These are phyloP conservation scores for Euspilapteryx auroguttella DNA, from an alignment of 2,888 invertebrate genomes.

Conservation along the genomic window DNA sequence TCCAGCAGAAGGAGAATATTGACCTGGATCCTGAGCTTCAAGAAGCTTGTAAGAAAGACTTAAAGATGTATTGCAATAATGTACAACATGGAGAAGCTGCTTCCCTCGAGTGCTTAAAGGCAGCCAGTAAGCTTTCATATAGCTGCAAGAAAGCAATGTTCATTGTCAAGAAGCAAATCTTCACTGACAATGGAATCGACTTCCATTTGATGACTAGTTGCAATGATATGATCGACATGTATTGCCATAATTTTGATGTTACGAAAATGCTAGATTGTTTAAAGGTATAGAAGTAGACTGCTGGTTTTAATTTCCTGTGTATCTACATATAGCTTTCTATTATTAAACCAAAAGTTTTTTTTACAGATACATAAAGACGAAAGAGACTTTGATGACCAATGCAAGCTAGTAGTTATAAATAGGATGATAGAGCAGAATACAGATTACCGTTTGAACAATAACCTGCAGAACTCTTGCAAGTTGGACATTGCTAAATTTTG, in stretches of 20 bases:
- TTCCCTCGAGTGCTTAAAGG: slow-evolving; percentile 80
- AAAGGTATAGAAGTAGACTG: slow-evolving; percentile 60
- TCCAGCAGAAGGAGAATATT: slow-evolving; percentile 89
- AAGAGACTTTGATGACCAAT: slow-evolving; percentile 77
- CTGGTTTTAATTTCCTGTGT: too few relatives aligned
- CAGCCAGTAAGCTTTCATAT: slow-evolving; percentile 63
- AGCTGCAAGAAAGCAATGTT: slow-evolving; percentile 82
- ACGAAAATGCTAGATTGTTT: slow-evolving; percentile 75
- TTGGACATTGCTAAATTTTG: slow-evolving; percentile 75
- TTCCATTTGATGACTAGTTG: slow-evolving; percentile 83
- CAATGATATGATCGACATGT: slow-evolving; percentile 82
- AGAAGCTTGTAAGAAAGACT: slow-evolving; percentile 79
- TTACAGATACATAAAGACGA: slow-evolving; percentile 73
- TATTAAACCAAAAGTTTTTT: too few relatives aligned
- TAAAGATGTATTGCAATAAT: slow-evolving; percentile 70
- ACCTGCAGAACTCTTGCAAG: slow-evolving; percentile 78
- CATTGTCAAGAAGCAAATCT: slow-evolving; percentile 82
- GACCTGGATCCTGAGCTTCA: slow-evolving; percentile 84
- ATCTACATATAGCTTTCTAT: too few relatives aligned
- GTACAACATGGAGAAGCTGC: slow-evolving; percentile 69
- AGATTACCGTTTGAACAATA: slow-evolving; percentile 88
- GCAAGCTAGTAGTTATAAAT: slow-evolving; percentile 81
- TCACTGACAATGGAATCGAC: slow-evolving; percentile 85
- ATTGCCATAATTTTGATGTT: slow-evolving; percentile 74
- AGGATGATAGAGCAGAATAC: slow-evolving; percentile 89